Evolutionary conservation across 2,888 invertebrate species (phyloP).

Genomic region (Noctua comes): DNA sequence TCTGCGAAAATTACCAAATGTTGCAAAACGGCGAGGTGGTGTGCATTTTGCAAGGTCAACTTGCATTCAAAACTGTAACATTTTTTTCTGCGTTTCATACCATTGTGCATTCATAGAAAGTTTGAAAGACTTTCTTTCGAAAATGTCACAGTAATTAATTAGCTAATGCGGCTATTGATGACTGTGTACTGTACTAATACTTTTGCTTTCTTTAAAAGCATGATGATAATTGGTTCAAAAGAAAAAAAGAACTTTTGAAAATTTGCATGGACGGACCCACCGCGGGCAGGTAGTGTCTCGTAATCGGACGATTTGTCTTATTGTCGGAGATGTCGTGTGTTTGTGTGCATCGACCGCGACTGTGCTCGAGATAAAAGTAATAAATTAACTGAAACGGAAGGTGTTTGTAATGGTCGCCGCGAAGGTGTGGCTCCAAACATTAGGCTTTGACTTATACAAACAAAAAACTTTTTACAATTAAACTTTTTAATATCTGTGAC

Average conservation of each 20-base stretch:
- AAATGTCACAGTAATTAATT: constrained; percentile 86
- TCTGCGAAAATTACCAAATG: constrained; percentile 86
- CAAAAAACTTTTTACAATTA: constrained; percentile 64
- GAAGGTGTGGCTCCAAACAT: constrained; percentile 83
- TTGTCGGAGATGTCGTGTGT: constrained; percentile 88
- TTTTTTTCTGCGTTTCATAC: constrained; percentile 70
- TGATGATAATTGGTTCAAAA: constrained; percentile 78
- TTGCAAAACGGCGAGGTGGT: constrained; percentile 78
- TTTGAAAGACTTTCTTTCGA: constrained; percentile 82
- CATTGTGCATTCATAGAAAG: constrained; percentile 78
- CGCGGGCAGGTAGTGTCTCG: constrained; percentile 87
- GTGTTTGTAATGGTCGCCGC: constrained; percentile 85
- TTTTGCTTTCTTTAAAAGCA: constrained; percentile 84
- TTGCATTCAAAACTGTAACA: constrained; percentile 77
- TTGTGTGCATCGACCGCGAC: constrained; percentile 88
- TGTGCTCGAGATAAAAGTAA: constrained; percentile 88
- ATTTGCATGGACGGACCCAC: constrained; percentile 86
- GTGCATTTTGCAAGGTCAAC: constrained; percentile 82
- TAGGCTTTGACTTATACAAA: constrained; percentile 73
- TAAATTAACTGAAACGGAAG: constrained; percentile 89
- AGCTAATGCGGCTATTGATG: constrained; percentile 81
- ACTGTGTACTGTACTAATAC: constrained; percentile 75
- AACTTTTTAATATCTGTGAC: constrained; percentile 62
- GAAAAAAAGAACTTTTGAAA: constrained; percentile 73
- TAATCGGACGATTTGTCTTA: constrained; percentile 90